A percentile compares a stretch with the other conserved stretches of the same genome.
These are phyloP conservation scores for Micropoecilia bifurca DNA, from an alignment of 2,797 vertebrate genomes.

Conservation along the genomic window DNA sequence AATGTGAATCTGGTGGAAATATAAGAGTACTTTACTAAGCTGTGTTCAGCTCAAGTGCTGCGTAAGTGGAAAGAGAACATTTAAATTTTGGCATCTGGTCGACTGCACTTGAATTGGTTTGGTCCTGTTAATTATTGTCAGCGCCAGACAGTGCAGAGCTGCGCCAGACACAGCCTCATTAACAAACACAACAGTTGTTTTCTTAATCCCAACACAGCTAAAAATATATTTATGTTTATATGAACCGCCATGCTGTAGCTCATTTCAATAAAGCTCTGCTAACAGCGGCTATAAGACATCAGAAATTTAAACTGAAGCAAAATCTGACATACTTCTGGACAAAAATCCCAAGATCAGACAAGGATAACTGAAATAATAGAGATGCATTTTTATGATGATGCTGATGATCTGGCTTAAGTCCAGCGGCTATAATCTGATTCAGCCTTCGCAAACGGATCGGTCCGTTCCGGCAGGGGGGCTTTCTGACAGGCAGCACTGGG, in stretches of 20 bases:
- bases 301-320: not conserved
- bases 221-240: constrained; percentile 1
- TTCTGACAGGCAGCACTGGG: not conserved
- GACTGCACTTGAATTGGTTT: not conserved
- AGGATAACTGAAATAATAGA: constrained; percentile 12
- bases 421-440: constrained; percentile 21
- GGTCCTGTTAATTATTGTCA: constrained; percentile 33
- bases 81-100: constrained; percentile 15
- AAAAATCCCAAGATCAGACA: constrained; percentile 4
- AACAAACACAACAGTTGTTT: constrained; percentile 19
- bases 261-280: constrained; percentile 6
- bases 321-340: not conserved
- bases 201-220: constrained; percentile 21
- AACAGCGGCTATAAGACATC: not conserved
- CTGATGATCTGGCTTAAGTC: constrained; percentile 10
- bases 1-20: constrained; percentile 3
- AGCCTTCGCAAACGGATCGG: not conserved
- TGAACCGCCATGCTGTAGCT: constrained; percentile 6
- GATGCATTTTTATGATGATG: constrained; percentile 20
- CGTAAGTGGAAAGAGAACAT: not conserved
- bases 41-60: not conserved
- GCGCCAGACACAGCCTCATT: constrained; percentile 7
- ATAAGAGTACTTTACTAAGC: not conserved
- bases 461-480: constrained; percentile 12
- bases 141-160: constrained; percentile 2